Conservation (phyloP, 1,140 invertebrate species). For the Drosophila sucinea region DNA sequence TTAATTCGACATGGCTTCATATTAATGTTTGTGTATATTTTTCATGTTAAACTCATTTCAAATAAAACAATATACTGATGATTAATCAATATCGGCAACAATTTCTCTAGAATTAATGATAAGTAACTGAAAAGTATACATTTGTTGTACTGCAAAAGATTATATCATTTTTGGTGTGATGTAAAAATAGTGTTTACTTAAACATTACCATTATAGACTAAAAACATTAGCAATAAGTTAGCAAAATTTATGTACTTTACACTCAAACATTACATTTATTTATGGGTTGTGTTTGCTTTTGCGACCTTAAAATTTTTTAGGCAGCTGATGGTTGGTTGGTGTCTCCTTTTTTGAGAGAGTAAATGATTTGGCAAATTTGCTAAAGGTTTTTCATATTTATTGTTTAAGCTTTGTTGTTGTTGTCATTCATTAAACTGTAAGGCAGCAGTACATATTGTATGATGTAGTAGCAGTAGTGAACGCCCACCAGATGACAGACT, state of each 20-base stretch:
- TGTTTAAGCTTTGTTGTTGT: not conserved
- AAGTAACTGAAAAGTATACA: too few relatives aligned
- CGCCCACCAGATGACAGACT: conserved; percentile 12
- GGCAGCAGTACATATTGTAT: not conserved
- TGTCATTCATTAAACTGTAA: conserved; percentile 3
- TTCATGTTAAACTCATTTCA: not conserved
- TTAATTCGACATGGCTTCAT: not conserved
- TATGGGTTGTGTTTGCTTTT: not conserved
- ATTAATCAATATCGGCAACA: too few relatives aligned
- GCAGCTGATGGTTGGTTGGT: conserved; percentile 25
- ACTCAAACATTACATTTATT: conserved; percentile 5
- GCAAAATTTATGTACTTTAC: not conserved
- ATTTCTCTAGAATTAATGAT: too few relatives aligned
- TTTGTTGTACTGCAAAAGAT: too few relatives aligned
- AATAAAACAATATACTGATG: not conserved
- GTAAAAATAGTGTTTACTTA: not conserved
- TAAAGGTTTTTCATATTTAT: conserved; percentile 9
- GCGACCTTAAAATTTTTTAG: conserved; percentile 51
- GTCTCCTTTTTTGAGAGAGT: conserved; percentile 6
- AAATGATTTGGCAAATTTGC: conserved; percentile 60
- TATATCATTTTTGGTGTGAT: not conserved
- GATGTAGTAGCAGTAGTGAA: not conserved
- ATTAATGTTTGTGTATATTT: not conserved
- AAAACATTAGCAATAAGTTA: not conserved
- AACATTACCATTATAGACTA: not conserved